Conservation (phyloP, 2,113 vertebrate genomes). For the Nesogale talazaci region DNA sequence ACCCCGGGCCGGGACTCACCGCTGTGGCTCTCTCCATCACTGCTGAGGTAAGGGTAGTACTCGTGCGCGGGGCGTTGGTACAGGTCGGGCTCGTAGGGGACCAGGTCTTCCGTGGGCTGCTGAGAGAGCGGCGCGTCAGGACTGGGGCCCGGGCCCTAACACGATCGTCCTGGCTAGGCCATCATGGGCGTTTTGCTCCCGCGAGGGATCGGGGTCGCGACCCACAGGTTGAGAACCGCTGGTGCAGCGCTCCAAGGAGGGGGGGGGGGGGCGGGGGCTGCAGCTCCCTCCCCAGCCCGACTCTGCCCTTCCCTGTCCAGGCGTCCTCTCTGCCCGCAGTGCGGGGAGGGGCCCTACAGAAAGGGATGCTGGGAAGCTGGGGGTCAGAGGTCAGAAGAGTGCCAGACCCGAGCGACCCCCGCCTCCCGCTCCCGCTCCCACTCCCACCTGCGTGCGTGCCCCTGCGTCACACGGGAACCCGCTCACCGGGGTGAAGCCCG, state of each 20-base stretch:
- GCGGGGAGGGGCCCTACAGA: background rate
- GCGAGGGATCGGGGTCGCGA: background rate
- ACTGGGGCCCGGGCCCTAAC: background rate
- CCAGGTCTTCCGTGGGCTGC: slow-evolving; percentile 95
- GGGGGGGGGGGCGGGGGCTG: too few relatives aligned
- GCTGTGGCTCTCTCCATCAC: slow-evolving; percentile 94
- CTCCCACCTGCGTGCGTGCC: background rate
- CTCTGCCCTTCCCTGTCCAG: too few relatives aligned
- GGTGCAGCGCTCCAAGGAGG: too few relatives aligned
- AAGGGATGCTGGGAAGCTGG: background rate
- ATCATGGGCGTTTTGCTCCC: too few relatives aligned
- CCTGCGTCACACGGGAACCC: fast-evolving
- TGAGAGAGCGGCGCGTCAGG: slow-evolving; percentile 80
- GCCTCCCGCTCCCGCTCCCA: background rate
- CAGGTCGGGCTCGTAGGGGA: slow-evolving; percentile 93
- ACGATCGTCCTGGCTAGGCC: too few relatives aligned
- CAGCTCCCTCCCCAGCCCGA: too few relatives aligned
- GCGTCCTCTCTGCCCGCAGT: too few relatives aligned
- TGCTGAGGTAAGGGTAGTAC: slow-evolving; percentile 94
- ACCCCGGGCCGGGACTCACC: slow-evolving; percentile 93
- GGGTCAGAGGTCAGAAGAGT: background rate
- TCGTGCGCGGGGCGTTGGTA: slow-evolving; percentile 92
- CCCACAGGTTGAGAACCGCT: too few relatives aligned
- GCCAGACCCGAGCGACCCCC: background rate
- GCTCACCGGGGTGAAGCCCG: background rate